These are phyloP conservation scores for Thinocorus orbignyianus DNA, from an alignment of 2,113 vertebrate genomes.

Conservation along the genomic window DNA sequence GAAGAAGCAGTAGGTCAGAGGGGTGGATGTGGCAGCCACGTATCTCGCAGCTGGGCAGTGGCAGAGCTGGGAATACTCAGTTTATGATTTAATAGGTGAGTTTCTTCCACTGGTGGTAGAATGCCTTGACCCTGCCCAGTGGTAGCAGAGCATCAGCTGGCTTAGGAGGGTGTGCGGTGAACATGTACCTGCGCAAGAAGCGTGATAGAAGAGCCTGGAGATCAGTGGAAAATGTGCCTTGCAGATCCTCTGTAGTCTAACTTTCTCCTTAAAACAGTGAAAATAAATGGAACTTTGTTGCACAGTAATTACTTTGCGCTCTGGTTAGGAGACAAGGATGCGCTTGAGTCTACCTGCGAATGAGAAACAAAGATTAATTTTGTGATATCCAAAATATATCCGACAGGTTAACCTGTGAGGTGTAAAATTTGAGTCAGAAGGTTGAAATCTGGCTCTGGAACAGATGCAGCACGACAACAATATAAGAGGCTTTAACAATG, in stretches of 20 bases:
- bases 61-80: not conserved
- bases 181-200: rapidly evolving
- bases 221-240: not conserved
- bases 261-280: not conserved
- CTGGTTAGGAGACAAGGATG: not conserved
- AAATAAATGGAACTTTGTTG: not conserved
- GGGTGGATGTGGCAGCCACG: rapidly evolving
- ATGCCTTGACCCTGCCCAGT: too few relatives aligned
- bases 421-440: not conserved
- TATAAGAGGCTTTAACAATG: slow-evolving; percentile 23
- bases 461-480: not conserved
- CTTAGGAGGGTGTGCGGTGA: rapidly evolving
- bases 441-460: not conserved
- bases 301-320: not conserved
- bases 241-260: not conserved
- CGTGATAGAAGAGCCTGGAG: rapidly evolving
- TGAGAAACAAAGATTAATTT: not conserved
- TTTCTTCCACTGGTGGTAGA: not conserved
- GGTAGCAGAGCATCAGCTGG: not conserved
- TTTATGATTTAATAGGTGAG: not conserved
- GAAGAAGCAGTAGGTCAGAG: not conserved
- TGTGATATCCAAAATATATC: not conserved
- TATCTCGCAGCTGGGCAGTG: not conserved
- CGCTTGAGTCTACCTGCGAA: not conserved
- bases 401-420: not conserved